phyloP scores from a whole-genome alignment of 2,113 vertebrate genomes.

The Promerops cafer region DNA sequence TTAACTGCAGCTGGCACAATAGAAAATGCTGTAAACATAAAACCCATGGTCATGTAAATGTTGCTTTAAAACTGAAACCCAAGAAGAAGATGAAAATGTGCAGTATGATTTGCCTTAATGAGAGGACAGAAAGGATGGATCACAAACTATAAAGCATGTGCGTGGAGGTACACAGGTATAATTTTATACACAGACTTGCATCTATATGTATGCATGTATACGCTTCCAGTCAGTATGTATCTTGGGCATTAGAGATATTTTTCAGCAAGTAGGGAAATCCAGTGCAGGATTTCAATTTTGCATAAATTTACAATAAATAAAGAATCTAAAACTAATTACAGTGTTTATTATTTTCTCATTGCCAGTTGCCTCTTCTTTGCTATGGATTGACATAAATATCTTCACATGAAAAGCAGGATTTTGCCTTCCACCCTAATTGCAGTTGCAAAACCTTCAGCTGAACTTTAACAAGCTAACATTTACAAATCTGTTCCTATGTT shows the following conservation, averaged over 20 bases:
- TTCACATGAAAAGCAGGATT: background rate
- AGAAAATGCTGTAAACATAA: background rate
- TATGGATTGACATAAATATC: background rate
- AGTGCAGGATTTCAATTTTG: background rate
- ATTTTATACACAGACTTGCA: background rate
- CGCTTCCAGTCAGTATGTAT: background rate
- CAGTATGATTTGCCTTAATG: background rate
- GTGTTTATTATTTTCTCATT: background rate
- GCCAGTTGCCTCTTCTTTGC: background rate
- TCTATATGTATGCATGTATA: background rate
- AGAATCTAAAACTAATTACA: background rate
- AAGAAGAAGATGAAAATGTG: background rate
- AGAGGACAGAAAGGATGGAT: background rate
- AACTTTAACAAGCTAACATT: background rate
- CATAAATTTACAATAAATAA: background rate
- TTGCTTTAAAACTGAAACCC: background rate
- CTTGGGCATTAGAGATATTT: background rate
- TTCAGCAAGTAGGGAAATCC: background rate
- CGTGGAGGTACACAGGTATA: background rate
- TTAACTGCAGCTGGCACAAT: background rate
- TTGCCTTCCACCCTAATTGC: background rate
- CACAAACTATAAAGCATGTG: background rate
- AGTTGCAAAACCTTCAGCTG: background rate
- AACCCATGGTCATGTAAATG: background rate
- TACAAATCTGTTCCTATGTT: background rate